Conservation (phyloP, 2,113 vertebrate species). For the Heteronetta atricapilla region DNA sequence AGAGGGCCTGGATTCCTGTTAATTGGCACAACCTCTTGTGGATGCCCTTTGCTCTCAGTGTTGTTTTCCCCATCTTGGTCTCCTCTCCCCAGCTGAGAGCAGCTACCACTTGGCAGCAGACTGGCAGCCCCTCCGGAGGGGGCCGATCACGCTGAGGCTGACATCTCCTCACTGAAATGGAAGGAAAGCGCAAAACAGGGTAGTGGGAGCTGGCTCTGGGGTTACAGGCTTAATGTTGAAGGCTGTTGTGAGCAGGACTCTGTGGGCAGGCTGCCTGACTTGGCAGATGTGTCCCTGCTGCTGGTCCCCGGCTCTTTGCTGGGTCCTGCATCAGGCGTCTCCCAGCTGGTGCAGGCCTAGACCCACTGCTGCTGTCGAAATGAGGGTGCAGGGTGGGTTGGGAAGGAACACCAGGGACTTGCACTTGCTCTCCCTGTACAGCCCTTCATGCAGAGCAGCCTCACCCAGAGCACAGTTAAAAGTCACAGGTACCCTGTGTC, state of each 20-base stretch:
- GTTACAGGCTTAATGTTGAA: not conserved
- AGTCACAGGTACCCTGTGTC: not conserved
- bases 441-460: not conserved
- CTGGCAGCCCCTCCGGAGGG: not conserved
- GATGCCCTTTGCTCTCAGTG: not conserved
- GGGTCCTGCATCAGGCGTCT: not conserved
- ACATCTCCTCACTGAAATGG: not conserved
- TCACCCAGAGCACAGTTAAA: not conserved
- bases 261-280: not conserved
- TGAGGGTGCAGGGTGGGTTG: not conserved
- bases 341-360: not conserved
- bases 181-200: not conserved
- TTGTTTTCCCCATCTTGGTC: not conserved
- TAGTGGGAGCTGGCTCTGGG: not conserved
- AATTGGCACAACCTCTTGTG: not conserved
- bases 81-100: rapidly evolving
- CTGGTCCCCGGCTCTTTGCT: not conserved
- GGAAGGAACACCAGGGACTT: not conserved
- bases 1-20: not conserved
- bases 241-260: not conserved
- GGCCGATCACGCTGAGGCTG: not conserved
- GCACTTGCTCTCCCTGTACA: not conserved
- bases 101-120: not conserved
- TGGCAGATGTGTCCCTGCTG: not conserved
- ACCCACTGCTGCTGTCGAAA: not conserved